Evolutionary conservation across 2,797 vertebrate species (phyloP), one percentile per base, ranked within the genome.

Genomic region (Gastrophryne carolinensis): DNA sequence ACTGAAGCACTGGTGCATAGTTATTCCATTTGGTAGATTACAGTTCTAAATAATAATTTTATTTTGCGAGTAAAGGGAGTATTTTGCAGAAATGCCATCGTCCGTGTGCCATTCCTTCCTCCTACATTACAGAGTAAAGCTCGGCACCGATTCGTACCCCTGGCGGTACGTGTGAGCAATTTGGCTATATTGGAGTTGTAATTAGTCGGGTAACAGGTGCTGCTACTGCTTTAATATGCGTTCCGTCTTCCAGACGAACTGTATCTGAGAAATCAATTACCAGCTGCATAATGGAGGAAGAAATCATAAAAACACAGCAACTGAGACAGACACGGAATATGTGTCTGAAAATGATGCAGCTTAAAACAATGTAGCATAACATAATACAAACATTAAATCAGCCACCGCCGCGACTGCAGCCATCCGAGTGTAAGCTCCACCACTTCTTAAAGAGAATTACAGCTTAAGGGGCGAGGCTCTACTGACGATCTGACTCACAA

Each of bases 241-340:
- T 65, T 78, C 75, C 26, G 19, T 72, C 68, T 78, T 72, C 61
- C 53, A 78, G 68, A 72, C 75, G 72, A 78, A 78, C 75, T 78
- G 75, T 78, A 78, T 78, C 53, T n/a, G 67, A 78, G 39, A 78
- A 78, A 78, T 78, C 75, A 78, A 78, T 78, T 78, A 78, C 68
- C 49, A 66, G 68, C 68, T 66, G 52, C 53, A 78, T 78, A 78
- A 78, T 78, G 68, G 68, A 72, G 66, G 70, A 52, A 78, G 61
- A 78, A 78, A 78, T 78, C 75, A 78, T 78, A 78, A 78, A 78
- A 78, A 66, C 49, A 68, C 53, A 72, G 68, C 68, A 52, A 64
- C 30, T 66, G 75, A 78, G 75, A 78, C 75, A 78, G 75, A 72
- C 61, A 34, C 65, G 68, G 60, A 72, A 78, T 78, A 58, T 71